Evolutionary conservation across 92 coral and sea anemone species (phyloP), one percentile per base, ranked within the genome.

Genomic region (Palythoa grandis): DNA sequence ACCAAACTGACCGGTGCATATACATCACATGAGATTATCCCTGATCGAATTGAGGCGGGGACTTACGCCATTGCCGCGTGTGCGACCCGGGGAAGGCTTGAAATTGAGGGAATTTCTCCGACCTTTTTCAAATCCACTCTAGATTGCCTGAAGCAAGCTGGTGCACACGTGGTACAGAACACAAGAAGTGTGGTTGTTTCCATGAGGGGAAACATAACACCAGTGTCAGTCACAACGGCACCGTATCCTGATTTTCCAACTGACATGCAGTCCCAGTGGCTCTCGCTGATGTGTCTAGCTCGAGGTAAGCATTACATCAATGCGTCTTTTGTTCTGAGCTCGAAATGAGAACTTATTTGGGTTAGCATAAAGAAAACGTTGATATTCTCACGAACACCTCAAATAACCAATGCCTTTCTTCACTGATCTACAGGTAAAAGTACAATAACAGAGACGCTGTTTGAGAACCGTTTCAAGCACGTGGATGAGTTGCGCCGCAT

Each of bases 191-290:
- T 69, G 1, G 68, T 77, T n/a, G 83, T 88, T 14, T 50, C 47
- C n/a, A 69, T 77, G 70, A 3, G 14, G 12, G 5, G 23, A 29
- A 3, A 29, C 5, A 25, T 88, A 12, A 22, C 11, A 4, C 85
- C 93, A 1, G 87, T 91, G 13, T 47, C 86, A 17, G 88, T 90
- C 74, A 52, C 1, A 15, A 91, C 93, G 5, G 43, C 29, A 37
- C 91, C 93, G 3, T 88, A 83, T 54, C 93, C 93, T 17, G 93
- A 91, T n/a, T 91, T 91, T 47, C 93, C 93, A 6, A 91, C 93
- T 4, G 93, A 91, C 74, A 70, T 91, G 83, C 93, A 91, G 71
- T 90, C 93, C n/a, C 93, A 83, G 20, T 91, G 93, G 93, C 71
- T 86, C 19, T 87, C 93, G 14, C 79, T 91, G 40, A 91, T 91